Evolutionary conservation across 2,113 vertebrate species (phyloP), one percentile per base, ranked within the genome.

Genomic region (Corythornis cristatus): DNA sequence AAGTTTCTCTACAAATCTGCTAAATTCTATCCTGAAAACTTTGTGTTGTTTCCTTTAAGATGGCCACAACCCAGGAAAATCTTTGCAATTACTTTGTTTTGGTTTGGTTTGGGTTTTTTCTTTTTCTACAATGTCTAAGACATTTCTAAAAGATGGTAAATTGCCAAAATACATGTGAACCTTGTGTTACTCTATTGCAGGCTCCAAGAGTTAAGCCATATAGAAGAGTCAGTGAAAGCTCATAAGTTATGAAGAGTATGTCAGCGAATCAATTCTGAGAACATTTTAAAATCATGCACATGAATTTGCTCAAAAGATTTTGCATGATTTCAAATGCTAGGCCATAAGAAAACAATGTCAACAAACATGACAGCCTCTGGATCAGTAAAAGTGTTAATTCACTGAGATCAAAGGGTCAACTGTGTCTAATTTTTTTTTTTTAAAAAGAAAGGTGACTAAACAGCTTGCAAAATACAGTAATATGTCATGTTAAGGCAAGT

Each of bases 371-470:
- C 33, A 64, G 42, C 46, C 66, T 66, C 43, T 86, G 45, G 48
- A 91, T 90, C 86, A 75, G 80, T 82, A 77, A 16, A 90, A 82
- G 31, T 70, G 78, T 72, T 92, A 78, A 90, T 84, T 95, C 62
- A 79, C 37, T 0, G 2, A 89, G 81, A 94, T 90, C 89, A 95
- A 93, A 92, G 46, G 62, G 67, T 94, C 89, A 94, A 19, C 66
- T 80, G 37, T 3, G 4, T 82, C 50, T 78, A 90, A 90, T 37
- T 37, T 37, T 37, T 37, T 37, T 37, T 37, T 37, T 37, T 9
- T 9, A 4, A 37, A 37, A 37, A 37, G 37, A 37, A 46, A 31
- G 8, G 42, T 93, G 56, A 91, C 67, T 92, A 87, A 77, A 83
- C 74, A 83, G 20, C 46, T 91, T 92, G 67, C 45, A 83, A 89